Base-by-base conservation (phyloP, 2,888 invertebrate species). In the Thymelicus acteon region DNA sequence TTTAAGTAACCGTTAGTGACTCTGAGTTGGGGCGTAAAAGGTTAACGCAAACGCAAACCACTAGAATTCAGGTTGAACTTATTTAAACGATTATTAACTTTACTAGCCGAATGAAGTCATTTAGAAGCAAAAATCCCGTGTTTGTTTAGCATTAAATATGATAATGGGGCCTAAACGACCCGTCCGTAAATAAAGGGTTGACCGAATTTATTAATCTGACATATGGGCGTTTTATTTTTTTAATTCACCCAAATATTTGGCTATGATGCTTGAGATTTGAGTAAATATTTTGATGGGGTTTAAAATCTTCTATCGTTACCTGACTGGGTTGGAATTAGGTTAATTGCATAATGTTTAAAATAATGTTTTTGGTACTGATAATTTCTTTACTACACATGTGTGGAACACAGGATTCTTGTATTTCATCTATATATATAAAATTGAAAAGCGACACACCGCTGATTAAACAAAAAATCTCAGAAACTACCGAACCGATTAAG, bases 111-210 rank as follows among this genome's bases (percentile, higher is more conserved):
- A 93, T 93, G 81, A 85, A 93, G 92, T 87, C 88, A 91, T 93
- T 92, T 87, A 81, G 85, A 81, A 80, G 80, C 82, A 83, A 85
- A 87, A 87, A 82, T 86, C 83, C 82, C 82, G 72, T 93, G 92
- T 93, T 93, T 92, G 88, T 90, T 91, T 90, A 91, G 87, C 91
- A 91, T 93, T 93, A 89, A 89, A 91, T 91, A 88, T 92, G 87
- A 92, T 93, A 93, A 92, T 92, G 89, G 87, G 85, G 83, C 81
- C 82, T 85, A 89, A 90, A 89, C 87, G 89, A 85, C 84, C 82
- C 82, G 81, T 79, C 77, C 79, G 87, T 83, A 90, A 92, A 92
- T 90, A 90, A 92, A 92, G 92, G 92, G 92, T 92, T 92, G 87
- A 84, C 80, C 75, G 81, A 85, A 83, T 88, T 87, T 85, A 88